Conservation (phyloP, 2,113 vertebrate species). For the Pluvianellus socialis region DNA sequence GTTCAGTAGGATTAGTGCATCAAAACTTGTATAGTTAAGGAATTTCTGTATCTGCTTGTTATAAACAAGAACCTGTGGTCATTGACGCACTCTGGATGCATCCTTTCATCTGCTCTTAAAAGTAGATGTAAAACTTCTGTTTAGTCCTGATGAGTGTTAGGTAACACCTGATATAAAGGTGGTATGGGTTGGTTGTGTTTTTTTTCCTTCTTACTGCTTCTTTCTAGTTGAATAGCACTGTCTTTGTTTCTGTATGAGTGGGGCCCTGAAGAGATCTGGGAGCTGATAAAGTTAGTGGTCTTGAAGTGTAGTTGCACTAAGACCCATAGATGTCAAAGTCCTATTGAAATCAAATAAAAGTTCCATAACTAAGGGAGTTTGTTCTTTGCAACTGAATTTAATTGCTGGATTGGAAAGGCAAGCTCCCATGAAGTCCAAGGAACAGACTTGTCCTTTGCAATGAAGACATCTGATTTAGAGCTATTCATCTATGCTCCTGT, state of each 20-base stretch:
- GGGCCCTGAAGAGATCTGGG: neutral
- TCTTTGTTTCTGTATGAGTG: neutral
- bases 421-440: neutral
- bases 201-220: neutral
- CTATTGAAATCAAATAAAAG: neutral
- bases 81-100: neutral
- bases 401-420: constrained; percentile 8
- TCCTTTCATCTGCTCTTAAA: neutral
- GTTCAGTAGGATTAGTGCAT: neutral
- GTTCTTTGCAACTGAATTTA: neutral
- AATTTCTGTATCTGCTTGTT: neutral
- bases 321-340: neutral
- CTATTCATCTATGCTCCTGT: neutral
- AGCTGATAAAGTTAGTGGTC: neutral
- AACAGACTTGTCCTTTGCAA: neutral
- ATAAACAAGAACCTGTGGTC: neutral
- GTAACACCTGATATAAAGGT: neutral
- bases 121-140: neutral
- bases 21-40: neutral
- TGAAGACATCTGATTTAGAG: neutral
- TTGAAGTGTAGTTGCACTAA: neutral
- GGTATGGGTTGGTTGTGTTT: too few relatives aligned
- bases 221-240: neutral
- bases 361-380: neutral
- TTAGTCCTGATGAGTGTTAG: neutral